Percentiles rank a stretch among this genome's conserved stretches.
Evolutionary conservation across 2,888 invertebrate genomes (phyloP).

Genomic region (Scaptodrosophila latifasciaeformis): DNA sequence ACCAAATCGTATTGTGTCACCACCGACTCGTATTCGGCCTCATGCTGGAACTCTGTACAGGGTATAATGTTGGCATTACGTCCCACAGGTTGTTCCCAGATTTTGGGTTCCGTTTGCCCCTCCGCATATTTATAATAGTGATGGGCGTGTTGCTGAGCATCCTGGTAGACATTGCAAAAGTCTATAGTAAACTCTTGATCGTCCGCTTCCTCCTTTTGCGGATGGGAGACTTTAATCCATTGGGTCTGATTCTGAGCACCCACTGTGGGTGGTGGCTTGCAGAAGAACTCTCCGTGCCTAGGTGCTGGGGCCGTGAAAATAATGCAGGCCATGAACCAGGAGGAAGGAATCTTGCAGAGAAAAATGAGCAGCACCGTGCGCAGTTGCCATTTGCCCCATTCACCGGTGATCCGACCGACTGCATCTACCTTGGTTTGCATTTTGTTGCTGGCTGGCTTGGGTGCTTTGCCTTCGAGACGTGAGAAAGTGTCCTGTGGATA

Average conservation of each 20-base stretch:
- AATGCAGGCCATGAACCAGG: conserved; percentile 77
- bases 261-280: conserved; percentile 72
- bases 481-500: conserved; percentile 71
- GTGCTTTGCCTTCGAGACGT: conserved; percentile 65
- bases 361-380: conserved; percentile 75
- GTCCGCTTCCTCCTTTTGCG: conserved; percentile 71
- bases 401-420: conserved; percentile 75
- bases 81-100: conserved; percentile 70
- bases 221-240: conserved; percentile 75
- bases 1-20: conserved; percentile 76
- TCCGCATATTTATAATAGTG: conserved; percentile 71
- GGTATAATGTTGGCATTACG: conserved; percentile 72
- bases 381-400: conserved; percentile 76
- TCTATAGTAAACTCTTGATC: conserved; percentile 74
- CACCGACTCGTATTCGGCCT: conserved; percentile 71
- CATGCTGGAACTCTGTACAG: conserved; percentile 73
- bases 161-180: conserved; percentile 74
- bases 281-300: conserved; percentile 75
- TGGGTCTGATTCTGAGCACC: conserved; percentile 69
- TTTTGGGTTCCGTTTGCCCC: conserved; percentile 63
- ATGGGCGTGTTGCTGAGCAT: conserved; percentile 73
- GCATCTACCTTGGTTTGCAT: conserved; percentile 74
- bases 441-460: conserved; percentile 47
- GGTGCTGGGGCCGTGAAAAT: conserved; percentile 76
- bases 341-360: conserved; percentile 75